Evolutionary conservation across 2,797 vertebrate species (phyloP).

Genomic region (Hemibagrus guttatus): DNA sequence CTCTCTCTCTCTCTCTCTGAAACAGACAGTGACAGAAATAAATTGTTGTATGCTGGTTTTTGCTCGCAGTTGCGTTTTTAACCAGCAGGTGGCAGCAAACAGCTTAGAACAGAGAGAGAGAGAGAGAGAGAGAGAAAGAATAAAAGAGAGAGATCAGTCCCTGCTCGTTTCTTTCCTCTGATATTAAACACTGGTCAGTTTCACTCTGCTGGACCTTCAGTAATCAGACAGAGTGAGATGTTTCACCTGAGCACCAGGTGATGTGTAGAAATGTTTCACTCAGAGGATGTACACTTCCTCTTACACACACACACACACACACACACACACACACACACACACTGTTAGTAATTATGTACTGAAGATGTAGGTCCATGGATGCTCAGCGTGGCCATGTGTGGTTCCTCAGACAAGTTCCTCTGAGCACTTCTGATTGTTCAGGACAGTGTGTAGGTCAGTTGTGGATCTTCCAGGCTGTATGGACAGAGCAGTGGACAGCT

Average conservation of each 20-base stretch:
- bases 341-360: too few species aligned
- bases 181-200: background rate
- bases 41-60: background rate
- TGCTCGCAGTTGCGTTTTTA: background rate
- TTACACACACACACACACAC: too few species aligned
- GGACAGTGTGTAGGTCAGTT: background rate
- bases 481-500: background rate
- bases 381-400: background rate
- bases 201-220: background rate
- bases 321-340: too few species aligned
- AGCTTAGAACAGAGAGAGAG: too few species aligned
- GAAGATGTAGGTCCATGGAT: background rate
- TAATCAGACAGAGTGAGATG: background rate
- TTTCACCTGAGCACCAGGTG: conserved; percentile 24
- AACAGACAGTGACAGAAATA: too few species aligned
- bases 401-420: background rate
- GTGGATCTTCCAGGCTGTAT: background rate
- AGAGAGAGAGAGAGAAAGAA: too few species aligned
- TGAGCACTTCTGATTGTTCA: background rate
- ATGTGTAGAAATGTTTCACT: background rate
- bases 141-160: background rate
- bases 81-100: background rate
- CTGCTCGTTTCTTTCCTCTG: background rate
- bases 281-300: background rate
- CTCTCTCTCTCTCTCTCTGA: too few species aligned